Evolutionary conservation across 1,140 invertebrate genomes (phyloP).

Genomic region (Palaemon carinicauda): DNA sequence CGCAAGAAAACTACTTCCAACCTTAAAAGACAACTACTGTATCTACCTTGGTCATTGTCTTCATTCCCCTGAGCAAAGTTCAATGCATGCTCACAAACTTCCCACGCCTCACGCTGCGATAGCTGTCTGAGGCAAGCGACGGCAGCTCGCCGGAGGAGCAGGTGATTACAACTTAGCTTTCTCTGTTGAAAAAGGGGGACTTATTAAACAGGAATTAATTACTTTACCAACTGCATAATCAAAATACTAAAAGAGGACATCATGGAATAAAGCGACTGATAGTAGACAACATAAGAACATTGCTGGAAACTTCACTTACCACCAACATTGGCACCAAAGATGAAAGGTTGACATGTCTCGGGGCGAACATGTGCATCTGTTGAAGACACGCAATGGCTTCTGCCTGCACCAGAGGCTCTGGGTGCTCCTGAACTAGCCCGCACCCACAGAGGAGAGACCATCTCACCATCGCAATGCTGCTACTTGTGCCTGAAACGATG

Average conservation of each 20-base stretch:
- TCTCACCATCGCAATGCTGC: slow-evolving; percentile 61
- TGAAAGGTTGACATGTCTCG: slow-evolving; percentile 90
- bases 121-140: slow-evolving; percentile 94
- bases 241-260: too few relatives aligned
- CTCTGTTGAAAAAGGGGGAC: slow-evolving; percentile 68
- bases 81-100: slow-evolving; percentile 92
- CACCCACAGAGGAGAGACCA: slow-evolving; percentile 70
- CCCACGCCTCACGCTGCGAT: slow-evolving; percentile 93
- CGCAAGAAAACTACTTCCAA: not conserved
- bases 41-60: slow-evolving; percentile 65
- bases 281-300: too few relatives aligned
- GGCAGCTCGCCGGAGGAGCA: slow-evolving; percentile 89
- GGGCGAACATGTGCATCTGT: slow-evolving; percentile 97
- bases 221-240: too few relatives aligned
- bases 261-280: too few relatives aligned
- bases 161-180: slow-evolving; percentile 86
- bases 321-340: slow-evolving; percentile 92
- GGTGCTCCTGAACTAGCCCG: slow-evolving; percentile 91
- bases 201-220: not conserved
- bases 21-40: not conserved
- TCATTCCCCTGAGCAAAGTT: slow-evolving; percentile 73
- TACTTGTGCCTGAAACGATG: slow-evolving; percentile 38
- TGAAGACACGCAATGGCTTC: slow-evolving; percentile 96
- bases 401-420: slow-evolving; percentile 88
- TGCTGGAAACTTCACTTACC: slow-evolving; percentile 79